These are phyloP conservation scores for Bujurquina vittata DNA, from an alignment of 2,113 vertebrate species.

Conservation along the genomic window DNA sequence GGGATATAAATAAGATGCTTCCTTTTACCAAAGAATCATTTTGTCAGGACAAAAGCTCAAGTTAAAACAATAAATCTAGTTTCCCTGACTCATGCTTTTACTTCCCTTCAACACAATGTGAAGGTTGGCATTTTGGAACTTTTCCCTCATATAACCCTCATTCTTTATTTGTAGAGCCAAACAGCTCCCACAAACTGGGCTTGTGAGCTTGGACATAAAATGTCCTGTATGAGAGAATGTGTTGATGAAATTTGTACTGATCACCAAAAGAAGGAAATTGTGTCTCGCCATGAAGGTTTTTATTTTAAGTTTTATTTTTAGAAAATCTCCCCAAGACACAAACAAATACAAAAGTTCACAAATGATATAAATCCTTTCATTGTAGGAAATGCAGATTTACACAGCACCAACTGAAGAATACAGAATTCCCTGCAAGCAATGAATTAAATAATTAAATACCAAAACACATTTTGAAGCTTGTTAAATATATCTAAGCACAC, in stretches of 20 bases:
- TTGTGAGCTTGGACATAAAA: background rate
- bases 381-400: background rate
- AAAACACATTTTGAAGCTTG: background rate
- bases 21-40: background rate
- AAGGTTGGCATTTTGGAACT: too few relatives aligned
- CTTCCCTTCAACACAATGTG: too few relatives aligned
- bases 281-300: background rate
- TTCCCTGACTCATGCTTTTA: too few relatives aligned
- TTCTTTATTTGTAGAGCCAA: background rate
- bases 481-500: background rate
- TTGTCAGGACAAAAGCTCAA: background rate
- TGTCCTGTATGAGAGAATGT: background rate
- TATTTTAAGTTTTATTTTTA: background rate
- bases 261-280: background rate
- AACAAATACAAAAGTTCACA: background rate
- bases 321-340: background rate
- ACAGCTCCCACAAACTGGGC: background rate
- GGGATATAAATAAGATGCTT: background rate
- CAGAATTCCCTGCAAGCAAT: background rate
- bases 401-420: slow-evolving; percentile 2
- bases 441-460: slow-evolving; percentile 10
- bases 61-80: background rate
- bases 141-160: background rate
- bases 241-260: background rate
- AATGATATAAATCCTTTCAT: background rate